Percentiles rank a stretch among this genome's conserved stretches.
phyloP scores from a whole-genome alignment of 1,140 invertebrate species.

The Trypoxylus dichotomus region DNA sequence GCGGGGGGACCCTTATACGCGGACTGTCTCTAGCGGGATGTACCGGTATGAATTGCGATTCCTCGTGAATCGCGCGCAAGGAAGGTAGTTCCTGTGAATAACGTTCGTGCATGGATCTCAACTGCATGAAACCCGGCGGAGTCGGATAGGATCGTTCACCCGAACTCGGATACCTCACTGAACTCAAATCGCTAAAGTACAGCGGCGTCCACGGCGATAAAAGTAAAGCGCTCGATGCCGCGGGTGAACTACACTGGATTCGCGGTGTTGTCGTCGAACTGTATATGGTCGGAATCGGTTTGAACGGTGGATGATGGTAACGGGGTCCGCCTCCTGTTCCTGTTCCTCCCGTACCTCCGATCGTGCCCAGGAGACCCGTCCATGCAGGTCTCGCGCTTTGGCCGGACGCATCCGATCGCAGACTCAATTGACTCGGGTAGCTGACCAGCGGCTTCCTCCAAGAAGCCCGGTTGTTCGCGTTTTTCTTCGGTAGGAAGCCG shows the following conservation, averaged over 20 bases:
- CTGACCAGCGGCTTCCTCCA: conserved; percentile 69
- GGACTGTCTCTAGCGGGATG: conserved; percentile 58
- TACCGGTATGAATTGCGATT: conserved; percentile 65
- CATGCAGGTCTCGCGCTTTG: conserved; percentile 57
- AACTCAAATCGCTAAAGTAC: conserved; percentile 82
- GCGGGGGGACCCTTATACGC: conserved; percentile 50
- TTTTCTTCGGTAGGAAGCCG: conserved; percentile 66
- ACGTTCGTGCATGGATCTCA: conserved; percentile 65
- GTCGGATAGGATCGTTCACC: conserved; percentile 77
- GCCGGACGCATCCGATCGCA: conserved; percentile 67
- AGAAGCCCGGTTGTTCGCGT: conserved; percentile 59
- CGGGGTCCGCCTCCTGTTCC: conserved; percentile 33
- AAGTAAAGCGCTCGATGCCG: conserved; percentile 58
- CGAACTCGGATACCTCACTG: conserved; percentile 78
- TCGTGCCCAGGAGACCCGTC: conserved; percentile 53
- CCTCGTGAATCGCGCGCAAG: conserved; percentile 72
- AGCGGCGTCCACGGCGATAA: conserved; percentile 64
- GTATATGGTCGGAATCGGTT: conserved; percentile 56
- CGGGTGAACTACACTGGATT: conserved; percentile 68
- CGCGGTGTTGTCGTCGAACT: conserved; percentile 60
- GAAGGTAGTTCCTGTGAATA: conserved; percentile 76
- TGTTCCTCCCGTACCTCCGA: conserved; percentile 32
- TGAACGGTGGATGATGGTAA: conserved; percentile 46
- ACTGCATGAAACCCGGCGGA: conserved; percentile 63
- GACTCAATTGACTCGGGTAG: conserved; percentile 67